phyloP scores from a whole-genome alignment of 2,113 vertebrate genomes.

The Tautogolabrus adspersus region DNA sequence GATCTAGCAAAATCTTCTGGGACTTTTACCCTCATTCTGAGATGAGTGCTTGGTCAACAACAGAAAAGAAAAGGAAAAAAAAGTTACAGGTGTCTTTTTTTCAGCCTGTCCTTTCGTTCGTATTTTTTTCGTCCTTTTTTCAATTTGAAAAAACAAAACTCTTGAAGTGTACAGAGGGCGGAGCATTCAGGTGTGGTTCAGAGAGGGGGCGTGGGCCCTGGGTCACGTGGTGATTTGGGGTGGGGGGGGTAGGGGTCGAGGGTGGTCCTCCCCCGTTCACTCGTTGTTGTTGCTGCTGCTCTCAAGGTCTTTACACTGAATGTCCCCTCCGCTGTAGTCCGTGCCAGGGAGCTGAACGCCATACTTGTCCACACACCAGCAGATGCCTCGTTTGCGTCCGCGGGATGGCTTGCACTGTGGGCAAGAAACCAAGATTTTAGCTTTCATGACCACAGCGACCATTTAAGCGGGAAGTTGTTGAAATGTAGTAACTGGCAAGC shows the following conservation, averaged over 20 bases:
- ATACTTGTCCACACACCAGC: slow-evolving; percentile 99
- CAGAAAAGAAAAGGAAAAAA: slow-evolving; percentile 54
- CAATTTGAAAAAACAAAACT: slow-evolving; percentile 59
- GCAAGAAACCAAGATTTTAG: not conserved
- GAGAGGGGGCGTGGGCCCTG: slow-evolving; percentile 84
- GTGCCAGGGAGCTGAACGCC: slow-evolving; percentile 95
- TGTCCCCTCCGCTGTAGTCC: slow-evolving; percentile 92
- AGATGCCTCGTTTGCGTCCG: slow-evolving; percentile 96
- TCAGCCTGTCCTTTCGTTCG: slow-evolving; percentile 72
- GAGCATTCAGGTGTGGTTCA: slow-evolving; percentile 79
- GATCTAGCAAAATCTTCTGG: slow-evolving; percentile 67
- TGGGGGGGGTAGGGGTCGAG: slow-evolving; percentile 23
- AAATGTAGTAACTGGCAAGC: too few species aligned
- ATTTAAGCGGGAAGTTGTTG: too few species aligned
- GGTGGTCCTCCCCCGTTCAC: slow-evolving; percentile 82
- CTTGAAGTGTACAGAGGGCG: slow-evolving; percentile 78
- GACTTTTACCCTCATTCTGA: slow-evolving; percentile 67
- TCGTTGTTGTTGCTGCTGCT: slow-evolving; percentile 92
- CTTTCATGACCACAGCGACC: slow-evolving; percentile 6
- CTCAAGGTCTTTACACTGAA: slow-evolving; percentile 97
- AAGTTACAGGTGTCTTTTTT: slow-evolving; percentile 77
- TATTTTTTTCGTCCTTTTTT: slow-evolving; percentile 51
- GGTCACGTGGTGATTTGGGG: slow-evolving; percentile 72
- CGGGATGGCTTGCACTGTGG: slow-evolving; percentile 96
- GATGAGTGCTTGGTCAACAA: slow-evolving; percentile 80